Base-by-base conservation (phyloP, 2,113 vertebrate species). In the Nipponia nippon region DNA sequence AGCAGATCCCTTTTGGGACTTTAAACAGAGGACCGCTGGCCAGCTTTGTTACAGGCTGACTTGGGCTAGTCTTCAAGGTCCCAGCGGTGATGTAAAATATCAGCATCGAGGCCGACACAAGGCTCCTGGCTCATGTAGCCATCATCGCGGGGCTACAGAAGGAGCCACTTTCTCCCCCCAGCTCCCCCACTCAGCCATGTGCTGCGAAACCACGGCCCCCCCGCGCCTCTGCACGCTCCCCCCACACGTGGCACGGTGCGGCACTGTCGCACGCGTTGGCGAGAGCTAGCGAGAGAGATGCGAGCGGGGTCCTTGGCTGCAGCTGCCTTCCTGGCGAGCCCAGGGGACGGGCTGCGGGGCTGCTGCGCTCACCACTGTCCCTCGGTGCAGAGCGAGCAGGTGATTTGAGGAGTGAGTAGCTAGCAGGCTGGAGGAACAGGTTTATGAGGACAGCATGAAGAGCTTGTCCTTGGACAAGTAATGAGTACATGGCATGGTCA, bases 181-280 rank as follows among this genome's bases (percentile, higher is more conserved):
- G 3, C 32, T 38, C 9, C 17, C 10, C 7, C 4, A 16, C 1
- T 0, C 22, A 65, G 38, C 46, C 34, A n/a, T 26, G 16, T 0
- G 2, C 55, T 50, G 21, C 13, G 55, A 84, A 79, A 13, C 16
- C 23, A 22, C 25, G 1, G 1, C 10, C 6, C 10, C 2, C 7
- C 26, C 1, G 1, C 4, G 7, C 52, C 46, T 38, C 34, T 4
- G 4, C 6, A 2, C 2, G 2, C 15, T 38, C 34, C 12, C 71
- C 14, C 21, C 0, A 0, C 26, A 20, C 0, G 13, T 11, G 25
- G 15, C 20, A 46, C 1, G 2, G 11, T 7, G 40, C 0, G 1
- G 38, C 29, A 32, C 22, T 11, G 30, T 27, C 10, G 3, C 34
- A 6, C 0, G 0, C 1, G 3, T n/a, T 1, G 1, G 65, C 1